phyloP scores from a whole-genome alignment of 2,113 vertebrate genomes.

The Ageneiosus marmoratus region DNA sequence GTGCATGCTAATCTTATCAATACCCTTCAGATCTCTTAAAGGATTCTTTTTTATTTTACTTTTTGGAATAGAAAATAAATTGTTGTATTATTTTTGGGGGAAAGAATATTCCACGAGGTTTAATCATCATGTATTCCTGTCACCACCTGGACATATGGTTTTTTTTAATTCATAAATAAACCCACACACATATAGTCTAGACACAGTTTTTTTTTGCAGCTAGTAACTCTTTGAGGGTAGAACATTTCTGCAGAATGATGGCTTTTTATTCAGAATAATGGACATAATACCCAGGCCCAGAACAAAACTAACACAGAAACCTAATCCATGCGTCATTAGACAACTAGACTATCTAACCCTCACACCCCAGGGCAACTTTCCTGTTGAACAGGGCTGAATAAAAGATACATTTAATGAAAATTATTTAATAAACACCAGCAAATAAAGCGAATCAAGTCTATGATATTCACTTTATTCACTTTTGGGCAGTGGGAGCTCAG shows the following conservation, averaged over 20 bases:
- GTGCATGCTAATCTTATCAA: background rate
- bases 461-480: background rate
- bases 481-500: too few species aligned
- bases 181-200: constrained; percentile 1
- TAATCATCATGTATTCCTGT: constrained; percentile 7
- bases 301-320: background rate
- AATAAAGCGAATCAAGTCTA: background rate
- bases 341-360: background rate
- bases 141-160: background rate
- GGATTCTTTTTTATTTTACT: background rate
- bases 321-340: background rate
- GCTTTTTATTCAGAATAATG: background rate
- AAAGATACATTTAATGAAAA: background rate
- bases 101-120: background rate
- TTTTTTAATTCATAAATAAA: background rate
- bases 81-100: background rate
- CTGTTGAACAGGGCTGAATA: background rate
- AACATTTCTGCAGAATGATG: background rate
- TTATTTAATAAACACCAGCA: background rate
- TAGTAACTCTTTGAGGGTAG: background rate
- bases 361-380: background rate
- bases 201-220: background rate
- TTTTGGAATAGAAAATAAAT: background rate
- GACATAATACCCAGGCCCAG: background rate
- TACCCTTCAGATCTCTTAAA: background rate